Conservation (phyloP, 2,888 invertebrate genomes). For the Lamellibrachia columna region DNA sequence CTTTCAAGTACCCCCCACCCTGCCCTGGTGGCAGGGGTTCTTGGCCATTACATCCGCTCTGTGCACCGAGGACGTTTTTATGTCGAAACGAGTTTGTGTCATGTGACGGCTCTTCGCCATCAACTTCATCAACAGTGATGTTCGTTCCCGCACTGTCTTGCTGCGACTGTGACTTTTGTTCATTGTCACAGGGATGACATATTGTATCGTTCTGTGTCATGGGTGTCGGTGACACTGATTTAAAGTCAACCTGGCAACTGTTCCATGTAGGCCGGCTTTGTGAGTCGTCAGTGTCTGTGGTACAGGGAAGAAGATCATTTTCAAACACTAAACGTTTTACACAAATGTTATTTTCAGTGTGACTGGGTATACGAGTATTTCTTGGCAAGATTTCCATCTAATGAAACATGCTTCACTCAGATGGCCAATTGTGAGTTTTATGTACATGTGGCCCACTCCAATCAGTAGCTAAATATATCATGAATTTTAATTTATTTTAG, state of each 20-base stretch:
- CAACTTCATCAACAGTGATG: not conserved
- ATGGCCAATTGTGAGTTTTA: not conserved
- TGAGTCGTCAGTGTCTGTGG: not conserved
- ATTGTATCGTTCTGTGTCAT: not conserved
- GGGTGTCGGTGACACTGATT: not conserved
- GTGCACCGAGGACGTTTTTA: not conserved
- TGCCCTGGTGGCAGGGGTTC: not conserved
- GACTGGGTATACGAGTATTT: not conserved
- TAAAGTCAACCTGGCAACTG: not conserved
- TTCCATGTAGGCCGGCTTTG: not conserved
- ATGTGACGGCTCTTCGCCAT: not conserved
- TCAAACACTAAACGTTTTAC: not conserved
- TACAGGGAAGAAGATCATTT: not conserved
- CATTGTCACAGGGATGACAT: not conserved
- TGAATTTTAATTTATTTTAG: not conserved
- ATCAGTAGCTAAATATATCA: not conserved
- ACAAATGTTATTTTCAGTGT: not conserved
- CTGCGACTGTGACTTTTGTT: not conserved
- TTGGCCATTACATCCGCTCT: not conserved
- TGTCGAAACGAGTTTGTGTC: not conserved
- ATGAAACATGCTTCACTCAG: not conserved
- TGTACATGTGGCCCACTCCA: not conserved
- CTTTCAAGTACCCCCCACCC: not conserved
- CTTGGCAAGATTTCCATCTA: not conserved
- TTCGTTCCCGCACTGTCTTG: not conserved